These are phyloP conservation scores for Chloroclystis v-ata DNA, from an alignment of 2,888 invertebrate genomes.

Conservation along the genomic window DNA sequence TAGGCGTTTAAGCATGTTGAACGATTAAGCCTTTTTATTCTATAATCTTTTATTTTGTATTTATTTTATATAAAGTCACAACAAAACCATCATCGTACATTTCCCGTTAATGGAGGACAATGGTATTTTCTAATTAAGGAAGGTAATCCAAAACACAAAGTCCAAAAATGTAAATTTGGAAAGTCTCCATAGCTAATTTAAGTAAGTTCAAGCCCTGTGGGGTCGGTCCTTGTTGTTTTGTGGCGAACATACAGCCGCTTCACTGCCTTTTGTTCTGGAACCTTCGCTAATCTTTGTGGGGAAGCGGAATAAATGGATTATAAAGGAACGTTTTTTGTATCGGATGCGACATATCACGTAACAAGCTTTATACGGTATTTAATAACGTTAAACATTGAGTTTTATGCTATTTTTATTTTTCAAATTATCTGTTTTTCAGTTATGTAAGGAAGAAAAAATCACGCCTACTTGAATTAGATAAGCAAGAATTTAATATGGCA, in stretches of 20 bases:
- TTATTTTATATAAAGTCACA: too few relatives aligned
- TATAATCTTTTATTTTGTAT: too few relatives aligned
- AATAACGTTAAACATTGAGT: too few relatives aligned
- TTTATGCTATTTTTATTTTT: too few relatives aligned
- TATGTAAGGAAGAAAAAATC: too few relatives aligned
- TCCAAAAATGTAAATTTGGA: neutral
- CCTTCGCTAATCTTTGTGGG: constrained; percentile 15
- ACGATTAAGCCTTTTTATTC: too few relatives aligned
- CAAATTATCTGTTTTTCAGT: too few relatives aligned
- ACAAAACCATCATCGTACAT: too few relatives aligned
- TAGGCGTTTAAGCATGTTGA: too few relatives aligned
- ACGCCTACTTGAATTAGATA: too few relatives aligned
- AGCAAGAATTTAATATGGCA: too few relatives aligned
- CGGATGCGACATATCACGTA: neutral
- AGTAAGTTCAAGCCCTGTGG: constrained; percentile 1
- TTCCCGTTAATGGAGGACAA: neutral
- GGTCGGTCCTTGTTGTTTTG: constrained; percentile 14
- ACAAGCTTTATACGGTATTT: neutral
- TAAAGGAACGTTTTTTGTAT: constrained; percentile 4
- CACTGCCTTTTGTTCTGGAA: constrained; percentile 18
- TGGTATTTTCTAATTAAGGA: neutral
- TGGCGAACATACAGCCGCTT: constrained; percentile 13
- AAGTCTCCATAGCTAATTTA: constrained; percentile 2
- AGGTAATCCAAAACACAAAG: neutral
- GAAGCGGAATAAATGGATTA: constrained; percentile 18